A percentile compares a stretch with the other conserved stretches of the same genome.
Conservation (phyloP, 2,888 invertebrate genomes). For the Xanthorhoe designata region DNA sequence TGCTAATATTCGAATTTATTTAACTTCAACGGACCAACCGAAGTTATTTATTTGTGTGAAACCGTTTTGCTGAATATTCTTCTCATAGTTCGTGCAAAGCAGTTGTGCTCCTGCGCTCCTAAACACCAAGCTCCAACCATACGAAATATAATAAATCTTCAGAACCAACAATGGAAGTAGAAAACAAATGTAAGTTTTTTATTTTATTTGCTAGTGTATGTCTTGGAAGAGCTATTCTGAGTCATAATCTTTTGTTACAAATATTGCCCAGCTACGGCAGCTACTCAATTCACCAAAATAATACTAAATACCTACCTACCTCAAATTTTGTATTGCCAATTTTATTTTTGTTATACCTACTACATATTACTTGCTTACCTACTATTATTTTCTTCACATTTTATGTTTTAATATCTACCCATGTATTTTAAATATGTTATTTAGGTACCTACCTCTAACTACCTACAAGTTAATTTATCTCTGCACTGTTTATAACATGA, state of each 20-base stretch:
- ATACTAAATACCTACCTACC: too few species aligned
- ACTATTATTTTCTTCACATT: too few species aligned
- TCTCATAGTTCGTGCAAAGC: constrained; percentile 51
- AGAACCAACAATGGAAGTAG: constrained; percentile 68
- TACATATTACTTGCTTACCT: too few species aligned
- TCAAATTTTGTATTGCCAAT: too few species aligned
- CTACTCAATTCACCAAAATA: too few species aligned
- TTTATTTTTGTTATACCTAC: too few species aligned
- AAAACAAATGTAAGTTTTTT: constrained; percentile 72
- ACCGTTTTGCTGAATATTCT: constrained; percentile 51
- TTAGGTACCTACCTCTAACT: too few species aligned
- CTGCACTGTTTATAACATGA: too few species aligned
- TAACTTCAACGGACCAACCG: constrained; percentile 61
- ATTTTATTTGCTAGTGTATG: constrained; percentile 13
- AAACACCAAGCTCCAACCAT: constrained; percentile 21
- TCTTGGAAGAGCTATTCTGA: neutral
- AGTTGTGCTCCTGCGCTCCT: constrained; percentile 51
- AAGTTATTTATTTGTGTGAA: constrained; percentile 54
- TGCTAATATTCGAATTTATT: constrained; percentile 68
- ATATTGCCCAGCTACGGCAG: too few species aligned
- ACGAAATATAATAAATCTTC: constrained; percentile 40
- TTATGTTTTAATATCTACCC: too few species aligned
- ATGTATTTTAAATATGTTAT: too few species aligned
- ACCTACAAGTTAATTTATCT: too few species aligned
- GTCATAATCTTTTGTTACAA: neutral